Evolutionary conservation across 2,888 invertebrate genomes (phyloP), one percentile per base, ranked within the genome.

Genomic region (Taphrorychus bicolor): DNA sequence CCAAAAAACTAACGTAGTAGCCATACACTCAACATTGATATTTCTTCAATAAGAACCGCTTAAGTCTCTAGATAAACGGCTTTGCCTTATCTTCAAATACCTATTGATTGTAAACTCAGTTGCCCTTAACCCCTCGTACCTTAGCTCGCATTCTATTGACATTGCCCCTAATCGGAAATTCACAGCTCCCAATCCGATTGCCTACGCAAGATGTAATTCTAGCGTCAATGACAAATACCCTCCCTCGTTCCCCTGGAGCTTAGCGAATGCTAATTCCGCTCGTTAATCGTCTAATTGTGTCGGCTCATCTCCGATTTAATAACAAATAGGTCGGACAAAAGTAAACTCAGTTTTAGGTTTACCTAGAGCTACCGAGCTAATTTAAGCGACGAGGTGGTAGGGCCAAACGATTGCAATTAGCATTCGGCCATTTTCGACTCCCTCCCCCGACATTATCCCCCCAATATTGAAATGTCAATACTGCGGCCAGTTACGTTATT

Each of bases 401-500:
- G 22, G 18, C 59, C 49, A 53, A 66, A 66, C 56, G 54, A 60
- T 42, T 19, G 48, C 51, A 60, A 66, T 66, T 65, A 65, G 59
- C 65, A 66, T 66, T 59, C 45, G 60, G 53, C 45, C 65, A 41
- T 32, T 19, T 52, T 18, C 32, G 51, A 32, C n/a, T n/a, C n/a
- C n/a, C n/a, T n/a, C n/a, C n/a, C 40, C 42, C 51, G 51, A 49
- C 23, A 66, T 60, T 59, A 53, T 60, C 59, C 49, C n/a, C 42
- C n/a, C 59, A 59, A 66, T 66, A 66, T 56, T 51, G 59, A 45
- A 60, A 60, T 60, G 53, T 53, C 66, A 60, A 60, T 66, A 66
- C 41, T 32, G 32, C 22, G 54, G 54, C 21, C 48, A 56, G 32
- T 58, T 21, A 40, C 48, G 18, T 54, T 59, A 53, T 66, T 60